These are phyloP conservation scores for Ptilodon capucinus DNA, from an alignment of 2,888 invertebrate species.

Conservation along the genomic window DNA sequence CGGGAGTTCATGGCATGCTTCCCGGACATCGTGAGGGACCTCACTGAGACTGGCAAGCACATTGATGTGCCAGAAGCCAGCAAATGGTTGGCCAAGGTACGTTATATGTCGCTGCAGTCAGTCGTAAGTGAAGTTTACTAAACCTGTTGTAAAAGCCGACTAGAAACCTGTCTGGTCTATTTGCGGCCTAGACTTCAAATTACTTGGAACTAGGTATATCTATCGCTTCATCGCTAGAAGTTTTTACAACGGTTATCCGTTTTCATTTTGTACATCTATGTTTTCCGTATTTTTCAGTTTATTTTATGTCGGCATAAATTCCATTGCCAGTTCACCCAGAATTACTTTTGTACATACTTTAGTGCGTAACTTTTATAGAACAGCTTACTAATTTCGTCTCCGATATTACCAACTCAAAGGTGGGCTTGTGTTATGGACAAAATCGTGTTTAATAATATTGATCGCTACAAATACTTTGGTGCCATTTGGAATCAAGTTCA, in stretches of 20 bases:
- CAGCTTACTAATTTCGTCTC: too few relatives aligned
- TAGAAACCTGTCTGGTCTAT: constrained; percentile 28
- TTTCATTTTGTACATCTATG: constrained; percentile 1
- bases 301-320: too few relatives aligned
- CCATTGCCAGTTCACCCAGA: too few relatives aligned
- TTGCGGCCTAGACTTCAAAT: neutral
- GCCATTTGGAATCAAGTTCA: neutral
- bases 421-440: too few relatives aligned
- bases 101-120: constrained; percentile 51
- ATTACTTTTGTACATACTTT: too few relatives aligned
- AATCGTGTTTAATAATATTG: neutral
- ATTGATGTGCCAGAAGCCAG: constrained; percentile 90
- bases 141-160: constrained; percentile 34
- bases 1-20: constrained; percentile 94
- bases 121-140: constrained; percentile 43
- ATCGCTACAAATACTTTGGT: neutral
- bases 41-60: constrained; percentile 89
- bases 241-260: constrained; percentile 19
- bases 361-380: too few relatives aligned
- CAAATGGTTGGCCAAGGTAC: constrained; percentile 91
- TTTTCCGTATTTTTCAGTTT: too few relatives aligned
- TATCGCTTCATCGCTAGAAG: constrained; percentile 4
- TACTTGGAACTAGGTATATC: neutral
- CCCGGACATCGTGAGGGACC: constrained; percentile 92
- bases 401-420: too few relatives aligned